Evolutionary conservation across 2,113 vertebrate species (phyloP).

Genomic region (Pedetes capensis): DNA sequence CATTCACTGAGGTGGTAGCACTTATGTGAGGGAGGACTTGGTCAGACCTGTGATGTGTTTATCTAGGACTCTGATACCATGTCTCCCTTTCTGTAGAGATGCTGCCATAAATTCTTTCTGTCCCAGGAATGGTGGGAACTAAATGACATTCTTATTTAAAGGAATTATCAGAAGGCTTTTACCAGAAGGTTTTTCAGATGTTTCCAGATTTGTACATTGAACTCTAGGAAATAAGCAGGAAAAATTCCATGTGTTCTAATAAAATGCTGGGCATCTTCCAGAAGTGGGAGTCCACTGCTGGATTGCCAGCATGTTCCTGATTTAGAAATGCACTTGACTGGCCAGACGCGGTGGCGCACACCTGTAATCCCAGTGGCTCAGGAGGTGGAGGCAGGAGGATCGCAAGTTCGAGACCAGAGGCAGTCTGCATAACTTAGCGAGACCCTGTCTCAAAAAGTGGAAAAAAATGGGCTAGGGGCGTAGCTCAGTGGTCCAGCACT

Average conservation of each 20-base stretch:
- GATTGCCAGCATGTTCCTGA: background rate
- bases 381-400: no score
- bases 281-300: rapidly evolving
- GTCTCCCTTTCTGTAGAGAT: background rate
- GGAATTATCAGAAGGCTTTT: no score
- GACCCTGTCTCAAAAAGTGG: no score
- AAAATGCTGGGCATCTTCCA: background rate
- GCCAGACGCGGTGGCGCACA: no score
- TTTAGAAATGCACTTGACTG: background rate
- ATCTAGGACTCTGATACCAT: background rate
- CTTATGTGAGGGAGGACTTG: background rate
- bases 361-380: no score
- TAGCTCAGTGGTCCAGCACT: no score
- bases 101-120: background rate
- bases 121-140: background rate
- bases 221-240: background rate
- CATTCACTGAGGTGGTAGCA: background rate
- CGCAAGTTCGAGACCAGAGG: no score
- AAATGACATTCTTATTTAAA: background rate
- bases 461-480: no score
- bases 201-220: background rate
- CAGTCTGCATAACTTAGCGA: no score
- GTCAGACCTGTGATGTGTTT: background rate
- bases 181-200: background rate
- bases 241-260: background rate